These are phyloP conservation scores for Magallana angulata DNA, from an alignment of 1,140 invertebrate species.

Conservation along the genomic window DNA sequence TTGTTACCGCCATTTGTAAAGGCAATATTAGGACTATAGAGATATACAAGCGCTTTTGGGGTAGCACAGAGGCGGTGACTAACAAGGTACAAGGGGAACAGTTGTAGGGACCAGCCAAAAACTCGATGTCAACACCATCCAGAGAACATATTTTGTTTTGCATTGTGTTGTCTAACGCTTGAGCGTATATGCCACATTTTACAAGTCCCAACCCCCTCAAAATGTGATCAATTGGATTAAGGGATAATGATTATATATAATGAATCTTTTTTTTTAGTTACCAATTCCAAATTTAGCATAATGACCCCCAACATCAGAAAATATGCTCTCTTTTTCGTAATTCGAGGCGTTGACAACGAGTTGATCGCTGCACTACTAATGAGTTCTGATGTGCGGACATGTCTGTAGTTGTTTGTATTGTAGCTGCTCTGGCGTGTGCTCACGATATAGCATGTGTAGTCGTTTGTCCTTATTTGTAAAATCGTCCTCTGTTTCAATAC, in stretches of 20 bases:
- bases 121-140: slow-evolving; percentile 11
- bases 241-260: no score
- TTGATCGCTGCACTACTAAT: slow-evolving; percentile 17
- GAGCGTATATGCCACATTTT: no score
- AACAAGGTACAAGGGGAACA: slow-evolving; percentile 52
- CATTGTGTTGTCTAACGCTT: no score
- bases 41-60: slow-evolving; percentile 58
- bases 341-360: neutral
- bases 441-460: slow-evolving; percentile 9
- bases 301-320: neutral
- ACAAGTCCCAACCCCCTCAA: no score
- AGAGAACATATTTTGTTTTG: neutral
- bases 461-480: neutral
- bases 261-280: neutral
- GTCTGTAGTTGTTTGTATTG: slow-evolving; percentile 4
- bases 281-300: neutral
- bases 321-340: neutral
- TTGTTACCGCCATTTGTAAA: slow-evolving; percentile 50
- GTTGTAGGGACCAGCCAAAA: neutral
- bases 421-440: neutral
- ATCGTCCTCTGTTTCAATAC: neutral
- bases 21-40: slow-evolving; percentile 53
- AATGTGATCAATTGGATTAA: no score
- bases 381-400: neutral
- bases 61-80: slow-evolving; percentile 52